Evolutionary conservation across 2,888 invertebrate species (phyloP), one percentile per base, ranked within the genome.

Genomic region (Epirrhoe alternata): DNA sequence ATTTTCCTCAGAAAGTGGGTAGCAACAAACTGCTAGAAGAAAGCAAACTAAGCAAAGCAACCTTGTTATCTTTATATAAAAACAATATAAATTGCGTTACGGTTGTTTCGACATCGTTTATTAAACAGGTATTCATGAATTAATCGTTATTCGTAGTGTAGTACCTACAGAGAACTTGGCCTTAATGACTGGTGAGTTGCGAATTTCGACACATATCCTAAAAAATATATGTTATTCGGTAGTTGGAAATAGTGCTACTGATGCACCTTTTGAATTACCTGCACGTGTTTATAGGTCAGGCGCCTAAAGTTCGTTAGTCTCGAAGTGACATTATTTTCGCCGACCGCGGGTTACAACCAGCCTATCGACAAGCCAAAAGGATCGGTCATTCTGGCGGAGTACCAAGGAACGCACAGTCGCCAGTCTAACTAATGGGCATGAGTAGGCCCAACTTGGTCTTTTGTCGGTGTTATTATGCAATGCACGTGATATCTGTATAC

Each of bases 331-430:
- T 92, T 92, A 92, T 90, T 92, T 89, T 89, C 83, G 85, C 86
- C 86, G 65, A 65, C 88, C 84, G 83, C 60, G 87, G 84, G 86
- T 86, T 85, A 83, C 83, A 82, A 87, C 83, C 85, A 84, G 83
- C 83, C 84, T 87, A 90, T 89, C 90, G 87, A 90, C 88, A 90
- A 87, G 92, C 92, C 92, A 93, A 92, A 91, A 92, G 91, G 91
- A 90, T 89, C 88, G 87, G 86, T 84, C 86, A 85, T 92, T 92
- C 90, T 93, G 93, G 93, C 92, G 79, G 83, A 83, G 91, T 90
- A 92, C 92, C 92, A 93, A 93, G 84, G 92, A 92, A 93, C 92
- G 93, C 87, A 85, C 49, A 63, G 84, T 82, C 81, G 85, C 82
- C 83, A 86, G 82, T 83, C 86, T 86, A 87, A 88, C 90, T 89